Conservation (phyloP, 2,888 invertebrate species). For the Aphidoletes aphidimyza region DNA sequence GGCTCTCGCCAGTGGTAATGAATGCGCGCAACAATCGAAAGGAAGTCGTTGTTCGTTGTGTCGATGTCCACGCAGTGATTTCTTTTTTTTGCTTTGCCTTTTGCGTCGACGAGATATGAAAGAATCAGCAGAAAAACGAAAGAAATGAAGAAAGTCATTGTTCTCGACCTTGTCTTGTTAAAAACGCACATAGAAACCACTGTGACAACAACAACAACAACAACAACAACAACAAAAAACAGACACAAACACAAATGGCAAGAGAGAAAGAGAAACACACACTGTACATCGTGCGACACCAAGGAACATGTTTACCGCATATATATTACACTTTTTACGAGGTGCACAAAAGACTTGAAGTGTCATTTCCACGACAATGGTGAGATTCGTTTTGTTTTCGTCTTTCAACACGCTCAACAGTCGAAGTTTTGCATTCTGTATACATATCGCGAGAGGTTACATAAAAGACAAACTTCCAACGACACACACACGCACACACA, state of each 20-base stretch:
- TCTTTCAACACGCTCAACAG: background rate
- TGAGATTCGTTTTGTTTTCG: background rate
- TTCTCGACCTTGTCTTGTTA: constrained; percentile 49
- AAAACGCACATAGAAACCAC: background rate
- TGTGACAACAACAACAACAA: background rate
- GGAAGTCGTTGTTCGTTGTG: background rate
- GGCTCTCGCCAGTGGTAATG: background rate
- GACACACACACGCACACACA: background rate
- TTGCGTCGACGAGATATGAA: background rate
- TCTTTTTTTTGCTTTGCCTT: background rate
- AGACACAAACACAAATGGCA: no score
- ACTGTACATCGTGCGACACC: background rate
- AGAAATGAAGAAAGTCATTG: constrained; percentile 49
- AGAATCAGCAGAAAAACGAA: background rate
- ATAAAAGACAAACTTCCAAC: background rate
- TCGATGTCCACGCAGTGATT: background rate
- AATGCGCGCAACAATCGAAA: background rate
- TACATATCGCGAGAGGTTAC: background rate
- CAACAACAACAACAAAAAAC: background rate
- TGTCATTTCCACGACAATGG: constrained; percentile 2
- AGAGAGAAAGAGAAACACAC: background rate
- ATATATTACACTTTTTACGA: background rate
- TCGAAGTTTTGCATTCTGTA: background rate
- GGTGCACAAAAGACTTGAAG: constrained; percentile 15
- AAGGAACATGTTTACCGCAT: background rate